Evolutionary conservation across 1,140 invertebrate species (phyloP).

Genomic region (Anoplolepis gracilipes): DNA sequence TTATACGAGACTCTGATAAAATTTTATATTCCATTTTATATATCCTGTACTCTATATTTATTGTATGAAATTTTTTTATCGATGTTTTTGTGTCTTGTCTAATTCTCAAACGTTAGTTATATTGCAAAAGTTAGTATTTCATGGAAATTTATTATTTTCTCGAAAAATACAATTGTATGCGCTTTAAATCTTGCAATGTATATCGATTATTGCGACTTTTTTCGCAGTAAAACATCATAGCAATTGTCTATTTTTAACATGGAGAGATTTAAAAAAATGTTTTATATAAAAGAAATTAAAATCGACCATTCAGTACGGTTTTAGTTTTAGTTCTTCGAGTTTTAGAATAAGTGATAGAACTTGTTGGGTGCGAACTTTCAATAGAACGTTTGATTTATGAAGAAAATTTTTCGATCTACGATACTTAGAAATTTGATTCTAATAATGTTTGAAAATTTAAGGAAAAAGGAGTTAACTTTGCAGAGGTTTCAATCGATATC

Average conservation of each 20-base stretch:
- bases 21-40: neutral
- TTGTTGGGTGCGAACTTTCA: too few species aligned
- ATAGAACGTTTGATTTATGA: too few species aligned
- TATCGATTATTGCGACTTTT: slow-evolving; percentile 1
- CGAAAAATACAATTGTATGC: neutral
- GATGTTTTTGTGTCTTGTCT: neutral
- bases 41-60: neutral
- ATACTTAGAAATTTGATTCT: too few species aligned
- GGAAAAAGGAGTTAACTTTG: too few species aligned
- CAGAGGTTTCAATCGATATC: neutral
- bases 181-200: neutral
- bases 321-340: too few species aligned
- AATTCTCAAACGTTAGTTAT: slow-evolving; percentile 1
- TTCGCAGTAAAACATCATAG: neutral
- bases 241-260: slow-evolving; percentile 1
- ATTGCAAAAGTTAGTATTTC: neutral
- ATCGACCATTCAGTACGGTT: too few species aligned
- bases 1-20: neutral
- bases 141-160: neutral
- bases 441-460: too few species aligned
- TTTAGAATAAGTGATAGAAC: too few species aligned
- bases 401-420: too few species aligned
- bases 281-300: neutral
- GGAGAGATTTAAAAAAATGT: slow-evolving; percentile 33
- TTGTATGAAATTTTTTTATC: neutral